A percentile compares a stretch with the other conserved stretches of the same genome.
Conservation (phyloP, 2,888 invertebrate species). For the Magallana nippona region DNA sequence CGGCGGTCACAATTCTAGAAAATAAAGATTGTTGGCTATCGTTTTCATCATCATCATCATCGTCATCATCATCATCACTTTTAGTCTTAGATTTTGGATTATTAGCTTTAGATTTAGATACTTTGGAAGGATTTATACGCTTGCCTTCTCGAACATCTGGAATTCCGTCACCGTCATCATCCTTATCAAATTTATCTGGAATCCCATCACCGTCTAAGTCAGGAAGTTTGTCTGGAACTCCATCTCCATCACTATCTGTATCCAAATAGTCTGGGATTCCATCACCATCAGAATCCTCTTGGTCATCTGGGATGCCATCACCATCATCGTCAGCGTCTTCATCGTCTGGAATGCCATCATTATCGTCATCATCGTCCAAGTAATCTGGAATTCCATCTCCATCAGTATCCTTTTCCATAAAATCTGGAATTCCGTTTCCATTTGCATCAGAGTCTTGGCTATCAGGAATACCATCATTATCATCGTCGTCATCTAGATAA, state of each 20-base stretch:
- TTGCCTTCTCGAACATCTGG: constrained; percentile 64
- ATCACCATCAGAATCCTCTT: constrained; percentile 64
- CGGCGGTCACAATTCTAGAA: constrained; percentile 58
- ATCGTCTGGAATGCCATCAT: constrained; percentile 67
- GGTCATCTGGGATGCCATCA: constrained; percentile 74
- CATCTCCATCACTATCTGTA: constrained; percentile 72
- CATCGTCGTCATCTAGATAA: constrained; percentile 66
- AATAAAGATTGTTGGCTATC: constrained; percentile 61
- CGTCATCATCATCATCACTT: constrained; percentile 65
- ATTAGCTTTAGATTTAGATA: constrained; percentile 64
- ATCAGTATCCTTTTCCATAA: constrained; percentile 58
- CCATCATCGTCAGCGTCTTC: constrained; percentile 72
- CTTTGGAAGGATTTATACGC: constrained; percentile 74
- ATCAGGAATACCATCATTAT: constrained; percentile 74
- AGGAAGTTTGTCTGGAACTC: constrained; percentile 69
- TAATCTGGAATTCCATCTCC: constrained; percentile 65
- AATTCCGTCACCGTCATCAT: constrained; percentile 72
- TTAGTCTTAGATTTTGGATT: constrained; percentile 67
- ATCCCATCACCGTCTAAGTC: constrained; percentile 69
- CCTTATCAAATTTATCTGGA: constrained; percentile 64
- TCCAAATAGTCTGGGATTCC: constrained; percentile 69
- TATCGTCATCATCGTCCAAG: constrained; percentile 60
- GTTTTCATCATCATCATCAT: constrained; percentile 73
- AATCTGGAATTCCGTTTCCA: constrained; percentile 65
- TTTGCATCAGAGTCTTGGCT: constrained; percentile 63